These are phyloP conservation scores for Halichoerus grypus DNA, from an alignment of 2,113 vertebrate genomes.

Conservation along the genomic window DNA sequence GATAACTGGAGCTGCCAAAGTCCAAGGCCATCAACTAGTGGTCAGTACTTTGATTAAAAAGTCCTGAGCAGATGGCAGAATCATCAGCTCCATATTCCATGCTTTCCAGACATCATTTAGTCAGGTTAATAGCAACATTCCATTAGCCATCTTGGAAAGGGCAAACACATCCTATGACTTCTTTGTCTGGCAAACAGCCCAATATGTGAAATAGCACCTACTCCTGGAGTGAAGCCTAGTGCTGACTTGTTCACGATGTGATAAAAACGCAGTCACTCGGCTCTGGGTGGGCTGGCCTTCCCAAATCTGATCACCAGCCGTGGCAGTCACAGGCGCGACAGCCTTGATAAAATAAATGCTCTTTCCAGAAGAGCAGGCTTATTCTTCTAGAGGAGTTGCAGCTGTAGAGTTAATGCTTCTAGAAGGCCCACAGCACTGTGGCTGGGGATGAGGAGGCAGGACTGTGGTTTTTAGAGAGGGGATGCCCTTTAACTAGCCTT, in stretches of 20 bases:
- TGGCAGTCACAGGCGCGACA: background rate
- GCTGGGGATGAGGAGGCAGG: background rate
- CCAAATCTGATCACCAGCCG: constrained; percentile 4
- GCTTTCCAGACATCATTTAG: background rate
- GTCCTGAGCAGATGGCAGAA: background rate
- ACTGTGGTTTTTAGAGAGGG: background rate
- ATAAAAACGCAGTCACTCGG: background rate
- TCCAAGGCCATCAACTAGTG: background rate
- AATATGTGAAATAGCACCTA: background rate
- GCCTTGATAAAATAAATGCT: background rate
- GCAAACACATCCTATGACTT: background rate
- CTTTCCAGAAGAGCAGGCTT: constrained; percentile 28
- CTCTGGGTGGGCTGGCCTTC: constrained; percentile 34
- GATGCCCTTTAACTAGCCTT: background rate
- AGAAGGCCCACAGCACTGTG: background rate
- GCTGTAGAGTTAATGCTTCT: background rate
- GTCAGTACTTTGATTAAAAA: background rate
- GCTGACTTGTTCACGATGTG: constrained; percentile 31
- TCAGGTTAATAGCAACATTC: background rate
- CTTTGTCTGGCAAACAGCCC: constrained; percentile 14
- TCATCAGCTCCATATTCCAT: background rate
- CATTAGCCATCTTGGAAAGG: constrained; percentile 19
- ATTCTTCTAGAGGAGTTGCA: background rate
- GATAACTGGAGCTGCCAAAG: background rate
- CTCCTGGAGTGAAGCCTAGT: constrained; percentile 11